Evolutionary conservation across 92 coral and sea anemone species (phyloP).

Genomic region (Bergia puertoricense): DNA sequence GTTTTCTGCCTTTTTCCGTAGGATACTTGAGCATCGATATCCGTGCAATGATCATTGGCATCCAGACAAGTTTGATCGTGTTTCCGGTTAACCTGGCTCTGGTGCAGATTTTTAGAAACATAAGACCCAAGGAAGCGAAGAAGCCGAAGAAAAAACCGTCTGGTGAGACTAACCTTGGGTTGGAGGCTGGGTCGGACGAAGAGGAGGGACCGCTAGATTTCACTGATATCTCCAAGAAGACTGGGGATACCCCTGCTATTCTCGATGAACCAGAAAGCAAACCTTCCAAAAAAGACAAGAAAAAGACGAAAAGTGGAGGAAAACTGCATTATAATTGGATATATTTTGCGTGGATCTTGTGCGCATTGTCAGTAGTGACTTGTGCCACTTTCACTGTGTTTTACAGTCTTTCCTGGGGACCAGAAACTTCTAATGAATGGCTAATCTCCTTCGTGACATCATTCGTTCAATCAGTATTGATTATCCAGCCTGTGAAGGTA

Average conservation of each 20-base stretch:
- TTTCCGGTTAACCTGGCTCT: slow-evolving; percentile 88
- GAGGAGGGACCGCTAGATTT: neutral
- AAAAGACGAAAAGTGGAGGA: slow-evolving; percentile 60
- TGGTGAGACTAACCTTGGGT: slow-evolving; percentile 56
- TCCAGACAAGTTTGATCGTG: slow-evolving; percentile 85
- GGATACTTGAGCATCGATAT: slow-evolving; percentile 79
- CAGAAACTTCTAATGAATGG: slow-evolving; percentile 89
- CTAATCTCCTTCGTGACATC: slow-evolving; percentile 84
- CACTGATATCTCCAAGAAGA: neutral
- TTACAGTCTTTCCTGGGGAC: slow-evolving; percentile 90
- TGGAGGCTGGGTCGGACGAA: slow-evolving; percentile 41
- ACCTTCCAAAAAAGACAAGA: slow-evolving; percentile 20
- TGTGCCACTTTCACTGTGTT: slow-evolving; percentile 85
- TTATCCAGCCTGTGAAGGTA: slow-evolving; percentile 87
- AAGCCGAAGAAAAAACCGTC: slow-evolving; percentile 33
- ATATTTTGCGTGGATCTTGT: slow-evolving; percentile 79
- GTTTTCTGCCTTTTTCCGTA: neutral
- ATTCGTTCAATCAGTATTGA: slow-evolving; percentile 83
- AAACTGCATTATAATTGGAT: slow-evolving; percentile 75
- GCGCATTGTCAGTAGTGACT: slow-evolving; percentile 59
- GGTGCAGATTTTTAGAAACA: slow-evolving; percentile 88
- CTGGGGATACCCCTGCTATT: neutral
- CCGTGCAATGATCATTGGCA: slow-evolving; percentile 78
- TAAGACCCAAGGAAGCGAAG: slow-evolving; percentile 65
- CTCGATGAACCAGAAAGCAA: neutral